Conservation (phyloP, 1,140 invertebrate genomes). For the Lethrus apterus region DNA sequence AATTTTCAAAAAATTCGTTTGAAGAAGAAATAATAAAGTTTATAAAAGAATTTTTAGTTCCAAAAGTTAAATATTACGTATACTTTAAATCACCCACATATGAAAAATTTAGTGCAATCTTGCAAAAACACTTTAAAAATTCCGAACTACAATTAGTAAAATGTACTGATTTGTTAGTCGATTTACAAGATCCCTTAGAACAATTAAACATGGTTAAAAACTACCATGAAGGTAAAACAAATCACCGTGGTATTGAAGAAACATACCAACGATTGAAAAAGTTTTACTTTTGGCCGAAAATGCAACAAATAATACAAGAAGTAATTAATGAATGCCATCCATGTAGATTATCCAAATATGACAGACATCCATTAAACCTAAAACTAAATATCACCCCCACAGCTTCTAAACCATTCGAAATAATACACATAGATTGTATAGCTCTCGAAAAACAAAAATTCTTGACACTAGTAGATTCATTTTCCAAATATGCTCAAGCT, state of each 20-base stretch:
- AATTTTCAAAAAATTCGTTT: not conserved
- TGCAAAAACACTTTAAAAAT: slow-evolving; percentile 1
- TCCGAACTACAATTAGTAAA: too few species aligned
- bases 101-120: slow-evolving; percentile 4
- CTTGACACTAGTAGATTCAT: slow-evolving; percentile 8
- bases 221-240: slow-evolving; percentile 34
- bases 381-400: slow-evolving; percentile 27
- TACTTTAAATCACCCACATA: slow-evolving; percentile 1
- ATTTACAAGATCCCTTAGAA: slow-evolving; percentile 19
- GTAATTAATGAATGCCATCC: slow-evolving; percentile 28
- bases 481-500: slow-evolving; percentile 13
- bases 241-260: slow-evolving; percentile 37
- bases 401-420: slow-evolving; percentile 28
- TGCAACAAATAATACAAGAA: slow-evolving; percentile 27
- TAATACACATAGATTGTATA: slow-evolving; percentile 30
- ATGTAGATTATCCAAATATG: slow-evolving; percentile 30
- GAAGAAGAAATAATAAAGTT: slow-evolving; percentile 4
- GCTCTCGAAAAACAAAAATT: slow-evolving; percentile 21
- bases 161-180: too few species aligned
- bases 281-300: slow-evolving; percentile 38
- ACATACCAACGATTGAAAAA: slow-evolving; percentile 23
- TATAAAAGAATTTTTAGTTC: slow-evolving; percentile 1
- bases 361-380: slow-evolving; percentile 30
- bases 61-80: slow-evolving; percentile 2
- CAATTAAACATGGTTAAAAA: slow-evolving; percentile 31